Evolutionary conservation across 2,888 invertebrate species (phyloP), one percentile per base, ranked within the genome.

Genomic region (Drosophila lacicola): DNA sequence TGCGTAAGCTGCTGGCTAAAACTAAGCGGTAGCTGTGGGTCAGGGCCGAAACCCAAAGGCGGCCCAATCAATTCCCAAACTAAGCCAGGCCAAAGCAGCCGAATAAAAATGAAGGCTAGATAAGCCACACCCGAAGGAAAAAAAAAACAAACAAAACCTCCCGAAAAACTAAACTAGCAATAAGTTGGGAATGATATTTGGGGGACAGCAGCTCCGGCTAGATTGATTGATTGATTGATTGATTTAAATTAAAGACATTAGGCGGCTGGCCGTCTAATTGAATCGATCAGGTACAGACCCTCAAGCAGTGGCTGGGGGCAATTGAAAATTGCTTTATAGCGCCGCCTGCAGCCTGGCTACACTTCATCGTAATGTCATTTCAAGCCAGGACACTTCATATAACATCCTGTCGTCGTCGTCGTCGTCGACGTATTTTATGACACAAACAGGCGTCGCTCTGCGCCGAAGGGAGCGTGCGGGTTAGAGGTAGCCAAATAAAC

Each of bases 341-440:
- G 66, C 60, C 70, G 66, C 75, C 75, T 72, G 69, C 62, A 55
- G 55, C 62, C 71, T 39, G 67, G 45, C 61, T 72, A 69, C 75
- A 88, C 85, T 86, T 86, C 88, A 88, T 88, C 86, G 88, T 88
- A 83, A 88, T 88, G 83, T 80, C 86, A 88, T 86, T 86, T 83
- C 74, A 70, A 71, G 66, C 34, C 80, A 68, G 86, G 77, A 77
- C 81, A 82, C 82, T 82, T 82, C 86, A 86, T 85, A 77, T 77
- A 76, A 70, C 77, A 77, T 77, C 77, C 77, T 73, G 60, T 53
- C 63, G 71, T 82, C 78, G 60, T 53, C 63, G 71, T 82, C 78
- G 10, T 34, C 13, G 36, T 36, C 36, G 36, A 11, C 36, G 86
- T 82, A 88, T 86, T 86, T 86, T 86, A 88, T 88, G 85, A 83